Conservation (phyloP, 2,113 vertebrate genomes). For the Podocnemis expansa region DNA sequence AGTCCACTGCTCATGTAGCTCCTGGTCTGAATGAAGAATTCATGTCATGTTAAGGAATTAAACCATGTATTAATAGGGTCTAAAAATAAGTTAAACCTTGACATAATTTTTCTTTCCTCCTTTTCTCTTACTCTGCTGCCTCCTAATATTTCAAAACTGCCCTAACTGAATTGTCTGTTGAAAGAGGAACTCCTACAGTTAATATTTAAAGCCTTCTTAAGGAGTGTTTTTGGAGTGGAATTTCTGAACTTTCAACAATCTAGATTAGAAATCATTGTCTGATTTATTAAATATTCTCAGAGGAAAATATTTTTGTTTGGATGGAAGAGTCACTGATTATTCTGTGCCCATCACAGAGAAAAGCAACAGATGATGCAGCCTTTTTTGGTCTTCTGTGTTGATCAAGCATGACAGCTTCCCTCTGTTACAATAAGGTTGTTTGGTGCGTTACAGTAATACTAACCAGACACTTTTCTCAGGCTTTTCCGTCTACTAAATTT, state of each 20-base stretch:
- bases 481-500: not conserved
- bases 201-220: constrained; percentile 59
- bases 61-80: constrained; percentile 55
- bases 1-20: not conserved
- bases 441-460: not conserved
- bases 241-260: not conserved
- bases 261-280: not conserved
- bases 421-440: not conserved
- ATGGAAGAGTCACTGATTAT: not conserved
- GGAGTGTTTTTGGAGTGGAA: not conserved
- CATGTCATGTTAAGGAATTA: constrained; percentile 32
- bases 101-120: not conserved
- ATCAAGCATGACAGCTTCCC: not conserved
- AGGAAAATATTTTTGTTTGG: not conserved
- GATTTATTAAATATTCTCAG: not conserved
- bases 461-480: not conserved
- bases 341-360: not conserved
- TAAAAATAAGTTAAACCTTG: constrained; percentile 68
- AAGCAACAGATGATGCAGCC: not conserved
- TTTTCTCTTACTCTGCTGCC: not conserved
- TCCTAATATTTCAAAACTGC: not conserved
- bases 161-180: not conserved
- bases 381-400: not conserved
- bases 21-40: constrained; percentile 56
- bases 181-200: not conserved